These are phyloP conservation scores for Etia nguti DNA, from an alignment of 2,113 vertebrate genomes.

Conservation along the genomic window DNA sequence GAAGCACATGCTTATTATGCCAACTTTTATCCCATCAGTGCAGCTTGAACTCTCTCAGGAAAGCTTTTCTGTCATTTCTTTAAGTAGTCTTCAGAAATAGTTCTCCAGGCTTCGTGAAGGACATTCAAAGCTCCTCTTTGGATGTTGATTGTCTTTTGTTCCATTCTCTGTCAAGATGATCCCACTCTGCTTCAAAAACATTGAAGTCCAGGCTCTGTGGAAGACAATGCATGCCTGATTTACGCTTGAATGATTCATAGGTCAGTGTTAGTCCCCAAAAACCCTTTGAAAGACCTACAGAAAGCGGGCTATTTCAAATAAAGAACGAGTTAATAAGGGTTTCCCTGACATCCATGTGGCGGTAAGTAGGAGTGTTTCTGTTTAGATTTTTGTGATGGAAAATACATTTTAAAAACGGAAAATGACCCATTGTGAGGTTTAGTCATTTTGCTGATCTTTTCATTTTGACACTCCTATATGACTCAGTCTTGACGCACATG, in stretches of 20 bases:
- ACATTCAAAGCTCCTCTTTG: background rate
- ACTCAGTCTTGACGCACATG: slow-evolving; percentile 24
- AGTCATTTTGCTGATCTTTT: background rate
- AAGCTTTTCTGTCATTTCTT: background rate
- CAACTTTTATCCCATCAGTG: background rate
- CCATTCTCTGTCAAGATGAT: background rate
- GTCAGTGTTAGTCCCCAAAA: background rate
- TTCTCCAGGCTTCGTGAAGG: background rate
- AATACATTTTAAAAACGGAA: background rate
- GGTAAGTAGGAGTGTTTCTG: background rate
- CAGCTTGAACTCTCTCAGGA: background rate
- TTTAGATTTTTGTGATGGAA: background rate
- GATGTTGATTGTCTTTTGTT: background rate
- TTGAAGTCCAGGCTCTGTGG: background rate
- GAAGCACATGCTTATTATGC: background rate
- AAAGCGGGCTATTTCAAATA: background rate
- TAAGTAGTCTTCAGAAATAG: background rate
- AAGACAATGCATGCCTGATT: background rate
- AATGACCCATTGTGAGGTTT: background rate
- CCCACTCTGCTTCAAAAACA: background rate
- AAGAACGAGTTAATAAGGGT: background rate
- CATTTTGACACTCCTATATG: slow-evolving; percentile 19
- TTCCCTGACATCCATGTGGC: background rate
- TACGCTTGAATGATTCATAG: background rate
- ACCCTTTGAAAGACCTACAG: background rate